These are phyloP conservation scores for Agrotis clavis DNA, from an alignment of 2,888 invertebrate species.

Conservation along the genomic window DNA sequence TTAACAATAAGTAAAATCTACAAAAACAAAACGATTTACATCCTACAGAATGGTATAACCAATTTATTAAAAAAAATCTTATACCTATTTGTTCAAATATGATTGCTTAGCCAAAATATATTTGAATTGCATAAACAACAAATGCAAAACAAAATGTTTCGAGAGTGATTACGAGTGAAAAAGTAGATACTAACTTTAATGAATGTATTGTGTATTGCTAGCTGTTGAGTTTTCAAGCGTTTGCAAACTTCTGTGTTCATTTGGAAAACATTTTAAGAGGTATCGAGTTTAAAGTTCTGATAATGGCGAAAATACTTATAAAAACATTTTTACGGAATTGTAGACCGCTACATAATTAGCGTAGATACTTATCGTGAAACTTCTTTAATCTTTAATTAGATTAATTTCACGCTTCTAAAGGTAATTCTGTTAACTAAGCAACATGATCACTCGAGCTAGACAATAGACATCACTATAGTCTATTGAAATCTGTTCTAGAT, in stretches of 20 bases:
- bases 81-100: constrained; percentile 44
- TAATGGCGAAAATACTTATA: not conserved
- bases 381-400: not conserved
- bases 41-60: constrained; percentile 5
- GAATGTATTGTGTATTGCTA: constrained; percentile 20
- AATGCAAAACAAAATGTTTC: constrained; percentile 36
- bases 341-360: not conserved
- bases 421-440: constrained; percentile 14
- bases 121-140: constrained; percentile 29
- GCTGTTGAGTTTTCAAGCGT: constrained; percentile 6
- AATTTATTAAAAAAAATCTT: constrained; percentile 27
- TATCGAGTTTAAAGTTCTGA: constrained; percentile 6
- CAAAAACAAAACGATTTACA: constrained; percentile 28
- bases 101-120: constrained; percentile 24
- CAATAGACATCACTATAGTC: constrained; percentile 6
- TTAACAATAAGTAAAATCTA: constrained; percentile 3
- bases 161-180: constrained; percentile 18
- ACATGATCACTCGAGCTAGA: constrained; percentile 5
- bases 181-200: constrained; percentile 24
- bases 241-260: constrained; percentile 21
- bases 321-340: not conserved
- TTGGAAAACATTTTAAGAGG: constrained; percentile 17
- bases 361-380: not conserved
- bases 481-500: constrained; percentile 36
- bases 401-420: constrained; percentile 7